Base-by-base conservation (phyloP, 2,888 invertebrate genomes). In the Antheraea assamensis region DNA sequence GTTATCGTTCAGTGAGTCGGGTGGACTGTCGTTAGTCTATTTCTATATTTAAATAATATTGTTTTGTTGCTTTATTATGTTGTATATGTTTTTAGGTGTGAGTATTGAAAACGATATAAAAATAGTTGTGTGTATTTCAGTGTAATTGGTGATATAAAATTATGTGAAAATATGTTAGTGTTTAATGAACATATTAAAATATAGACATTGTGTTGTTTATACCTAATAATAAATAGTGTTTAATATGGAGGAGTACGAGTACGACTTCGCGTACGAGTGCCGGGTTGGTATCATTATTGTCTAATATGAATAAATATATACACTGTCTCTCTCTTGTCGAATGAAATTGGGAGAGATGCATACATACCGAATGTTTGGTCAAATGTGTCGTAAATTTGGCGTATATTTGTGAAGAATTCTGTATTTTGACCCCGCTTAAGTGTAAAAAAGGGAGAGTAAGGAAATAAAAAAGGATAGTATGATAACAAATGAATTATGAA, bases 181-280 rank as follows among this genome's bases (percentile, higher is more conserved):
- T 76, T 85, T 81, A 85, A 86, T 88, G 87, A 83, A 83, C 78
- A 78, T 77, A 81, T 76, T 15, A 81, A 78, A 85, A 86, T 85
- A 84, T 85, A 84, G 78, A 70, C 81, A 77, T 71, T 87, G 85
- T 88, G 86, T 88, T 86, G 81, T 83, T 84, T 78, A 35, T 75
- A 77, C 17, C 15, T 78, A 82, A 76, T 82, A 80, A 77, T 81
- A 81, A 80, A 77, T 81, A 81, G 81, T 86, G 83, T 78, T 76
- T 76, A 84, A 84, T 83, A 90, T 95, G 95, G 94, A 93, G 80
- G 94, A 95, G 78, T 95, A 95, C 88, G 95, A 96, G 84, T 96
- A 96, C 91, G 95, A 96, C 90, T 96, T 96, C 92, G 95, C 95
- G 78, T 96, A 95, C 90, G 96, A 96, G 91, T 96, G 96, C 92